A percentile compares a stretch with the other conserved stretches of the same genome.
Conservation (phyloP, 2,113 vertebrate species). For the Agelaius tricolor region DNA sequence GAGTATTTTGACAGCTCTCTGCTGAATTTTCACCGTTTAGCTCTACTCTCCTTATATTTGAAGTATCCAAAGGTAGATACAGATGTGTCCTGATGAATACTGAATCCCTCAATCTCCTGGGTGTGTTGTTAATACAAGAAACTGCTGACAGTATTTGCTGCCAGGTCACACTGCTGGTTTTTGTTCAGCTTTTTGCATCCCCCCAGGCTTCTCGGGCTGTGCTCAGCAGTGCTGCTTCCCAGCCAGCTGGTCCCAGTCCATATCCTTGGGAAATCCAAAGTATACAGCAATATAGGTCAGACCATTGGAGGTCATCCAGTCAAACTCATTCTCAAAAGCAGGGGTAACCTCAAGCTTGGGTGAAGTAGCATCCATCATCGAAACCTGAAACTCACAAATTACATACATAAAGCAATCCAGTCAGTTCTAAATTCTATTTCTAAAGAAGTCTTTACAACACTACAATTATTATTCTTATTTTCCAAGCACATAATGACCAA, state of each 20-base stretch:
- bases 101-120: background rate
- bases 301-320: background rate
- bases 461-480: background rate
- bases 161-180: background rate
- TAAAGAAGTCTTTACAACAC: background rate
- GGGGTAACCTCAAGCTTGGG: background rate
- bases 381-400: background rate
- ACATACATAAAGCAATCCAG: background rate
- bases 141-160: background rate
- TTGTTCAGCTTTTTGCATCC: background rate
- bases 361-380: background rate
- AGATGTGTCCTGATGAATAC: background rate
- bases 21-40: background rate
- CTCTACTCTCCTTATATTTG: background rate
- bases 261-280: background rate
- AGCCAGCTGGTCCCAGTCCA: background rate
- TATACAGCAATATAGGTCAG: background rate
- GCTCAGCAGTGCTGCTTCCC: background rate
- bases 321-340: background rate
- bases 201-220: background rate
- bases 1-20: background rate
- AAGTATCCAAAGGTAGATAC: background rate
- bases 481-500: background rate
- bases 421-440: background rate
- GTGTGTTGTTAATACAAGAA: background rate